Evolutionary conservation across 2,888 invertebrate genomes (phyloP), one percentile per base, ranked within the genome.

Genomic region (Bimastos eiseni): DNA sequence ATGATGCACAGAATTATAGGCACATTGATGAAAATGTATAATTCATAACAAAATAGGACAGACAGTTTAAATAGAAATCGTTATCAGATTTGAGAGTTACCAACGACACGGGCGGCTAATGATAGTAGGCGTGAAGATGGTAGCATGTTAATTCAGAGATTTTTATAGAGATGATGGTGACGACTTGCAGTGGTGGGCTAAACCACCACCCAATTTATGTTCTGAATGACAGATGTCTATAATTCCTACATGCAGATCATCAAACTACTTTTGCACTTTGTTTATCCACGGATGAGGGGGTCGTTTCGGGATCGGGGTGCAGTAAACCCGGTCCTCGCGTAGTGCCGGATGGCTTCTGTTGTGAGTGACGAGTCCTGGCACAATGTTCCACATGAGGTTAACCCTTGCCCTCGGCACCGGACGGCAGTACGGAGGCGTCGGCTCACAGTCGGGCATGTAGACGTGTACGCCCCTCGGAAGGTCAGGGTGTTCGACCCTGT

Each of bases 371-470:
- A 86, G 2, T 30, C 86, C 86, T 5, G 86, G 86, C 17, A 86
- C 36, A 24, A 86, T 33, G 36, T 34, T 86, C 86, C 86, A 86
- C 36, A 86, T 86, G 36, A 86, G 86, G 86, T 86, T 34, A 11
- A 86, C 86, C 86, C 37, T 86, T 19, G 86, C 86, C 36, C 24
- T 86, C 86, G 86, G 37, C 86, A 5, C 17, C 36, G 86, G 36
- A 21, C 36, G 37, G 86, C 86, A 86, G 34, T 86, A 86, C 86
- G 86, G 86, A 34, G 86, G 86, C 17, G 86, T 44, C 38, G 90
- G 90, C n/a, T 88, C 90, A 37, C 86, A 86, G 86, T 86, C 86
- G 86, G 86, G 86, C 36, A 36, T 3, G 86, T 86, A 86, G 86
- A 86, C 36, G 17, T 86, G 86, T 15, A 86, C 86, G 34, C 86